Conservation (phyloP, 30 jellyfish, hydroid and myxozoan species). For the Cassiopea andromeda region DNA sequence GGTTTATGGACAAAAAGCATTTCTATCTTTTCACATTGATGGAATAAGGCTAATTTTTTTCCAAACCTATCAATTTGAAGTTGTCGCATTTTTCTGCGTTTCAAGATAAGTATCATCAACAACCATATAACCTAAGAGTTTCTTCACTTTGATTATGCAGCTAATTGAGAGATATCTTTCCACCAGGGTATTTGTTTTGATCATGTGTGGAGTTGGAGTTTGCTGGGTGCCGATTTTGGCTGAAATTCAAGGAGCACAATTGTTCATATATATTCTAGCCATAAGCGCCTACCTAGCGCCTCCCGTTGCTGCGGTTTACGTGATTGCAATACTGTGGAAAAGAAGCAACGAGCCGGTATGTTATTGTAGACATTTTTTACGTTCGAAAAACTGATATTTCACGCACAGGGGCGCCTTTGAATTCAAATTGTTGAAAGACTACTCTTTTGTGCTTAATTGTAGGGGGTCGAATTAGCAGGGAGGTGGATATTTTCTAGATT, state of each 20-base stretch:
- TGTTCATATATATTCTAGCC: constrained; percentile 95
- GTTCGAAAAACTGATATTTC: too few relatives aligned
- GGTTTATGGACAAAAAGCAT: too few relatives aligned
- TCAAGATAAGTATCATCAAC: too few relatives aligned
- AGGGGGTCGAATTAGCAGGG: background rate
- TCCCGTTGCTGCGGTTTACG: constrained; percentile 97
- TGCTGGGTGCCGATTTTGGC: constrained; percentile 96
- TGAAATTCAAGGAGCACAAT: constrained; percentile 98
- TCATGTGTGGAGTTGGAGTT: constrained; percentile 92
- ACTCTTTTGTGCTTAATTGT: background rate
- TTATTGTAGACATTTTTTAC: background rate
- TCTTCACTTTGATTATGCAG: too few relatives aligned
- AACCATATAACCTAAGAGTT: too few relatives aligned
- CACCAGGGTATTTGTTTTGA: constrained; percentile 82
- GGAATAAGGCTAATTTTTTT: too few relatives aligned
- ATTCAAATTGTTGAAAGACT: background rate
- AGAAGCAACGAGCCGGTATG: constrained; percentile 95
- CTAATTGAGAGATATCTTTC: too few relatives aligned
- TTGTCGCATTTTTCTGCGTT: too few relatives aligned
- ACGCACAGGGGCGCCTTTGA: background rate
- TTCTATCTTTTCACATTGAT: too few relatives aligned
- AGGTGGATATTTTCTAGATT: background rate
- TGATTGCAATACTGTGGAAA: constrained; percentile 96
- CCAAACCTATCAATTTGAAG: too few relatives aligned
- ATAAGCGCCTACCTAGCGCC: constrained; percentile 98